Base-by-base conservation (phyloP, 2,888 invertebrate genomes). In the Lasioglossum figueresi region DNA sequence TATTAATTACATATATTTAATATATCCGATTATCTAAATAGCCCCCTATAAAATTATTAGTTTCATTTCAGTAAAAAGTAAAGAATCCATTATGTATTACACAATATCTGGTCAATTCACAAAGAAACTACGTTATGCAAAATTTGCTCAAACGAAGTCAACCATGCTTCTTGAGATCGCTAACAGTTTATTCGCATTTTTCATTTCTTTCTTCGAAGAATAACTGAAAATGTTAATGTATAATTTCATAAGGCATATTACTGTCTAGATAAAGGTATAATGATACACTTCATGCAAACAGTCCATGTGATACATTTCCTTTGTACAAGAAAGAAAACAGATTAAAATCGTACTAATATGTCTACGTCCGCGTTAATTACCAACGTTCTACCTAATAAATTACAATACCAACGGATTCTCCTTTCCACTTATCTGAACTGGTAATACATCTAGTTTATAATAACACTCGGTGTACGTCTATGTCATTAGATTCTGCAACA, bases 261-360 rank as follows among this genome's bases (percentile, higher is more conserved):
- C n/a, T 1, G 68, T 23, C 19, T 27, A 34, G n/a, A 14, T 63
- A 82, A 73, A 43, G 63, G 63, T 74, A 43, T 83, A 83, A 81
- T 70, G 81, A 75, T 45, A 81, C 48, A 37, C 56, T 52, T 81
- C 59, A 34, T n/a, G 40, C 70, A 40, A 48, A 70, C 31, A 75
- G 19, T 23, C 37, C 31, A 6, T 63, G 45, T 40, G n/a, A 63
- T 76, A 82, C 71, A 71, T 76, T 83, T 75, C 82, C 71, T 40
- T 70, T 10, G 16, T 27, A 23, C 14, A 16, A 27, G 14, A n/a
- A 48, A 31, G 45, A 48, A 66, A 56, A 63, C 23, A 52, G 68
- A 82, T 72, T 76, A 23, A 72, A 82, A 71, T 71, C 72, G 34
- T 59, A 82, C 82, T 63, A 72, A 73, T 73, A 56, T 59, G 16